Base-by-base conservation (phyloP, 1,140 invertebrate genomes). In the Armadillidium nasatum region DNA sequence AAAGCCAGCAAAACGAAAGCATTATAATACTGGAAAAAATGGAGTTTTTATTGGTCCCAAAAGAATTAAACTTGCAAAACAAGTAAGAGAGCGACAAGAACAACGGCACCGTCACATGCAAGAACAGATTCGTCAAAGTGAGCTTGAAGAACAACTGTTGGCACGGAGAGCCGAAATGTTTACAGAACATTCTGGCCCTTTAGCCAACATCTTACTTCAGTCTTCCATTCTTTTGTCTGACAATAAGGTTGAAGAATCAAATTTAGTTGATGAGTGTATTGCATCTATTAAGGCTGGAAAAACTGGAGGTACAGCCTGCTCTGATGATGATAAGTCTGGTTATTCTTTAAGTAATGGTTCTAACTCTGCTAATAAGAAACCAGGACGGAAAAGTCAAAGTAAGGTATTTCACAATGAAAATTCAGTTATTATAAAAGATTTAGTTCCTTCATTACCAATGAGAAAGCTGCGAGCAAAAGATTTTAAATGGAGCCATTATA, bases 401-500 rank as follows among this genome's bases (percentile, higher is more conserved):
- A 81, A 81, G 50, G 79, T 81, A 9, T 78, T 81, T 60, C 79
- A 81, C 45, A 81, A 81, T 77, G 73, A 81, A 19, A 78, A 81
- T 70, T 81, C 79, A 10, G 77, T 81, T 11, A 78, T 81, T 21
- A 75, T 81, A 13, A 76, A 78, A 67, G 70, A 76, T 15, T 60
- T 75, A 45, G 74, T 73, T 7, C 75, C 73, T 22, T 44, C 66
- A 44, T 50, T 78, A 54, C 73, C 73, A 67, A 74, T 74, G 72
- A 60, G 75, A 44, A 81, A 81, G 69, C 76, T 81, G 44, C 66
- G 79, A 71, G 79, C 79, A 15, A 81, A 81, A 44, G 79, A 81
- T 45, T 81, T 81, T 69, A 81, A 81, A 68, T 81, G 79, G 79
- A 81, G 79, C 46, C 79, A 81, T 76, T 81, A 81, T 67, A 81